Evolutionary conservation across 2,888 invertebrate species (phyloP).

Genomic region (Phorcus lineatus): DNA sequence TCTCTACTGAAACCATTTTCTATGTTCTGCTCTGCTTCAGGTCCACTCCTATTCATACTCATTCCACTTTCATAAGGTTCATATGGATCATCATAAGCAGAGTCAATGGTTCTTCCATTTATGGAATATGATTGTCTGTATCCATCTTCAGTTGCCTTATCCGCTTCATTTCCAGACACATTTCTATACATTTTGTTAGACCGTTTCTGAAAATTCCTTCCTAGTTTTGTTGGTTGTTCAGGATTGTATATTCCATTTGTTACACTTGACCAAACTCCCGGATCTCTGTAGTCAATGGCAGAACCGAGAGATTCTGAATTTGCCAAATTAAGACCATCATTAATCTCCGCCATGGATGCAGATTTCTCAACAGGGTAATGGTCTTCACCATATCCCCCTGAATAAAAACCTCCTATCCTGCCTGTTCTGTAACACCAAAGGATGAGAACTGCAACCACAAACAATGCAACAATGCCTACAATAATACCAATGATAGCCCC

Average conservation of each 20-base stretch:
- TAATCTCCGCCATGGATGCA: neutral
- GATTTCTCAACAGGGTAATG: constrained; percentile 4
- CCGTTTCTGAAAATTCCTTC: constrained; percentile 32
- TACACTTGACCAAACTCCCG: constrained; percentile 30
- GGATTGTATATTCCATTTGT: constrained; percentile 19
- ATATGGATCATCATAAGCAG: neutral
- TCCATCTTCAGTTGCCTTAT: neutral
- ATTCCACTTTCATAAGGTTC: neutral
- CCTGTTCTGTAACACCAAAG: constrained; percentile 64
- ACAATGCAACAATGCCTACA: constrained; percentile 52
- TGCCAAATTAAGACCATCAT: neutral
- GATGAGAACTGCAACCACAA: constrained; percentile 54
- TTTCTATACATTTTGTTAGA: constrained; percentile 32
- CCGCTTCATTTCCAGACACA: constrained; percentile 15
- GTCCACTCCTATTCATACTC: neutral
- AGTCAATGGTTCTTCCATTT: neutral
- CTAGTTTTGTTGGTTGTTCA: neutral
- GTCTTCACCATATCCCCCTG: neutral
- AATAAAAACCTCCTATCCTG: constrained; percentile 30
- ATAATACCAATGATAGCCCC: constrained; percentile 65
- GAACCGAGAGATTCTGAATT: constrained; percentile 27
- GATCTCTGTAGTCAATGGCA: constrained; percentile 29
- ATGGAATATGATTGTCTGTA: neutral
- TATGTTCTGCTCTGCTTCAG: neutral
- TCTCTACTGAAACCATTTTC: neutral